Evolutionary conservation across 1,140 invertebrate genomes (phyloP).

Genomic region (Procambarus virginalis): DNA sequence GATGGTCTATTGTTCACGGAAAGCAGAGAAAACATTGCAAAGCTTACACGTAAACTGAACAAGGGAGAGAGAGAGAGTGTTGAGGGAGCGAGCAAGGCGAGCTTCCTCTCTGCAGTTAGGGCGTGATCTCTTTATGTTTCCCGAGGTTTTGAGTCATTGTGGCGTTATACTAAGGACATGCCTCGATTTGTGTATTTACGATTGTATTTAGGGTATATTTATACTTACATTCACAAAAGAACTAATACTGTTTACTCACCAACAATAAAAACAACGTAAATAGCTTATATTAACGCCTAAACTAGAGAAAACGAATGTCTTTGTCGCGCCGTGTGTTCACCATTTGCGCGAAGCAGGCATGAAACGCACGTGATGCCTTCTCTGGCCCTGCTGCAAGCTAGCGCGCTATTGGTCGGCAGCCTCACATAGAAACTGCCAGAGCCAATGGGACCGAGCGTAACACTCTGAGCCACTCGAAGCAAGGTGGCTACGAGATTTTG

Average conservation of each 20-base stretch:
- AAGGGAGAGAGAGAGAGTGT: slow-evolving; percentile 35
- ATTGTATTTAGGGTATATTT: background rate
- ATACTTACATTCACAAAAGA: background rate
- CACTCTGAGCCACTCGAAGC: slow-evolving; percentile 29
- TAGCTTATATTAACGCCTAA: background rate
- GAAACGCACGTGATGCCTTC: slow-evolving; percentile 66
- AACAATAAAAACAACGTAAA: background rate
- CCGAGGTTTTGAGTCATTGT: slow-evolving; percentile 37
- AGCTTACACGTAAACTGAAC: slow-evolving; percentile 8
- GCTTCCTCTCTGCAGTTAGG: slow-evolving; percentile 20
- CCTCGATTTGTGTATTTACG: background rate
- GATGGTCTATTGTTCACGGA: background rate
- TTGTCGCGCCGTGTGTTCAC: slow-evolving; percentile 53
- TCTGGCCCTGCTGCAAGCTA: background rate
- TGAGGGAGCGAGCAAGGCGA: slow-evolving; percentile 8
- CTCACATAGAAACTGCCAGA: slow-evolving; percentile 55
- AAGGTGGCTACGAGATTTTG: slow-evolving; percentile 65
- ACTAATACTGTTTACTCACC: background rate
- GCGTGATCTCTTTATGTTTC: slow-evolving; percentile 19
- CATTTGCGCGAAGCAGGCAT: slow-evolving; percentile 63
- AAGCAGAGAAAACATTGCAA: slow-evolving; percentile 35
- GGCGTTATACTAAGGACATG: background rate
- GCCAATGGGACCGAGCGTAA: slow-evolving; percentile 43
- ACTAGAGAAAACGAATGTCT: slow-evolving; percentile 50
- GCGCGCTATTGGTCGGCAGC: slow-evolving; percentile 23